These are phyloP conservation scores for Carpatolechia fugitivella DNA, from an alignment of 2,888 invertebrate genomes.

Conservation along the genomic window DNA sequence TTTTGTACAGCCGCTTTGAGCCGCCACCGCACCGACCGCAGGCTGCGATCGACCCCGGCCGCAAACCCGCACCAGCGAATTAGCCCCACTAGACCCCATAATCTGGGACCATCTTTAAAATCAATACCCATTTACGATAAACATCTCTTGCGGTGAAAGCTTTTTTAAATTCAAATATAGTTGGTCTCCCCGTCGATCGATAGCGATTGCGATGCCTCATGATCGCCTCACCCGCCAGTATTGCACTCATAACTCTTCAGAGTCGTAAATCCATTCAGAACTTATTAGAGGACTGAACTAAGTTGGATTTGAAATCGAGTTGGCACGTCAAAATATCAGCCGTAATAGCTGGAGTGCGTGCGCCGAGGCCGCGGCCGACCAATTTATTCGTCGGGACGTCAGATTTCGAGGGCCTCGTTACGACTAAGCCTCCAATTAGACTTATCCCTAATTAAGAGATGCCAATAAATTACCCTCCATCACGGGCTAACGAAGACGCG, in stretches of 20 bases:
- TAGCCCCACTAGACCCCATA: constrained; percentile 39
- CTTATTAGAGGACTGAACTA: constrained; percentile 50
- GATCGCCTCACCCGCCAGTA: neutral
- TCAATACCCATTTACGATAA: constrained; percentile 49
- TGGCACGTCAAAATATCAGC: constrained; percentile 66
- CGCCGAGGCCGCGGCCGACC: constrained; percentile 56
- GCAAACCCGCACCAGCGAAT: constrained; percentile 42
- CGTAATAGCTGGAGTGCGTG: constrained; percentile 63
- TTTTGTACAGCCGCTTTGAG: constrained; percentile 61
- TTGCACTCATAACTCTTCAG: constrained; percentile 12
- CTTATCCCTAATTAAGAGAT: constrained; percentile 82
- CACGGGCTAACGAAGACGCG: constrained; percentile 79
- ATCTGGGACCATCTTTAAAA: constrained; percentile 47
- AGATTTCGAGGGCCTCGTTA: constrained; percentile 80
- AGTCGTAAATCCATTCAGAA: constrained; percentile 26
- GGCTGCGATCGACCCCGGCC: constrained; percentile 44
- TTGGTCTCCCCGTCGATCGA: neutral
- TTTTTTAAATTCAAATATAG: constrained; percentile 18
- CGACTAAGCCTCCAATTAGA: constrained; percentile 81
- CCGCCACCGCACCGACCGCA: constrained; percentile 57
- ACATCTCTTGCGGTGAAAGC: constrained; percentile 31
- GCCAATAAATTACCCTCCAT: constrained; percentile 81
- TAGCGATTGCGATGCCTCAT: neutral
- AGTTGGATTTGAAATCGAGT: constrained; percentile 48
- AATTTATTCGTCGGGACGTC: constrained; percentile 78